Percentiles rank a stretch among this genome's conserved stretches.
Evolutionary conservation across 2,888 invertebrate species (phyloP).

Genomic region (Aricia artaxerxes): DNA sequence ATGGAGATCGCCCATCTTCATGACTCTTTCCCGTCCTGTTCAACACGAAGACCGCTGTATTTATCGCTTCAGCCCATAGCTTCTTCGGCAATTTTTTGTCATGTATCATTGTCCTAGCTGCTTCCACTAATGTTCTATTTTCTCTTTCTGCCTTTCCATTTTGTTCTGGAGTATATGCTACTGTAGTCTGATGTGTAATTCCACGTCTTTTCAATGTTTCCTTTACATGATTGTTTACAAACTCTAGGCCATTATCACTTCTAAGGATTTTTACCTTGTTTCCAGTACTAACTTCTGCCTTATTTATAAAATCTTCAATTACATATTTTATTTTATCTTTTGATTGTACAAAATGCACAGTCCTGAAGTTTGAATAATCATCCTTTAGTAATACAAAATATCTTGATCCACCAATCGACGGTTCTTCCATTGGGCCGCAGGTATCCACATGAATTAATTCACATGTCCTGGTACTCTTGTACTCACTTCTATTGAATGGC

Average conservation of each 20-base stretch:
- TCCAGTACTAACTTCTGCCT: constrained; percentile 33
- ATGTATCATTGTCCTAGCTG: constrained; percentile 35
- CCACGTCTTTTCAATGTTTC: constrained; percentile 35
- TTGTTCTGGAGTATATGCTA: constrained; percentile 40
- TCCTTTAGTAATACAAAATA: constrained; percentile 45
- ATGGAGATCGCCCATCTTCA: constrained; percentile 37
- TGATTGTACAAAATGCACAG: constrained; percentile 34
- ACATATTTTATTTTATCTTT: constrained; percentile 35
- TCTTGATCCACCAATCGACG: constrained; percentile 42
- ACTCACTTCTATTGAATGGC: constrained; percentile 31
- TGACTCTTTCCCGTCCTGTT: constrained; percentile 40
- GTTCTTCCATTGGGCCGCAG: constrained; percentile 43
- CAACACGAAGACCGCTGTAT: constrained; percentile 39
- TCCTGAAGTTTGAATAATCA: constrained; percentile 40
- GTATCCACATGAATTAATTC: constrained; percentile 44
- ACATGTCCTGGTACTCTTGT: constrained; percentile 36
- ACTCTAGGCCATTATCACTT: constrained; percentile 40
- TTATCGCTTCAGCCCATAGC: constrained; percentile 36
- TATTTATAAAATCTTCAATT: constrained; percentile 37
- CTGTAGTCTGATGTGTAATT: constrained; percentile 36
- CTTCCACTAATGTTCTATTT: constrained; percentile 35
- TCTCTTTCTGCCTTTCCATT: constrained; percentile 37
- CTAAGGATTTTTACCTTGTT: constrained; percentile 36
- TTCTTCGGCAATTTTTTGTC: constrained; percentile 30
- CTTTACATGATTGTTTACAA: constrained; percentile 37